Evolutionary conservation across 2,113 vertebrate species (phyloP), one percentile per base, ranked within the genome.

Genomic region (Paracanthobrama guichenoti): DNA sequence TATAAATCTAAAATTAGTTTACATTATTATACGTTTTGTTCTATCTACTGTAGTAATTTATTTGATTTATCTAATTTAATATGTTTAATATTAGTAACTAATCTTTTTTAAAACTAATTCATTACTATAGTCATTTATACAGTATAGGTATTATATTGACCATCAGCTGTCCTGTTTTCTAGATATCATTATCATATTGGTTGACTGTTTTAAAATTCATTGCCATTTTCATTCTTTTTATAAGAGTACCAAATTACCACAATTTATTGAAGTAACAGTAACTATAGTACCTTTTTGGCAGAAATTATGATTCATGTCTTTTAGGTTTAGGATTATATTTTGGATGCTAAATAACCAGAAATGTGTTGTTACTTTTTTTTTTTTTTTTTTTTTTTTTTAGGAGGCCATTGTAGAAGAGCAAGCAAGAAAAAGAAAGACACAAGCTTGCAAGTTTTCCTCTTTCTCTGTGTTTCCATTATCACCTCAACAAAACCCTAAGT

Each of bases 341-440:
- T 67, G 64, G 16, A 67, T 20, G 14, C 13, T 20, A 22, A 73
- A 1, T 26, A 26, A 26, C 46, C 24, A 28, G 26, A 67, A 28
- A 26, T 18, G 0, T 28, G 11, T 31, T 74, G 4, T 14, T 78
- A 0, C 53, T 84, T 14, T 90, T 90, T n/a, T n/a, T n/a, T n/a
- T n/a, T n/a, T n/a, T n/a, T n/a, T n/a, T n/a, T n/a, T n/a, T n/a
- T n/a, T n/a, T n/a, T n/a, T 91, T 91, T 62, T 88, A 99, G 98
- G 98, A 99, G 89, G 97, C 98, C 3, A 98, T 99, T 84, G 79
- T 98, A 69, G 98, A 99, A 87, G 98, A 99, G 66, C 97, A 99
- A 84, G 97, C n/a, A n/a, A 99, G 79, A 99, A 98, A 93, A 97
- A 97, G 93, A 99, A 96, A 90, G 96, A 95, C 71, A 97, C 95